phyloP scores from a whole-genome alignment of 2,888 invertebrate species.

The Cephus pygmeus region DNA sequence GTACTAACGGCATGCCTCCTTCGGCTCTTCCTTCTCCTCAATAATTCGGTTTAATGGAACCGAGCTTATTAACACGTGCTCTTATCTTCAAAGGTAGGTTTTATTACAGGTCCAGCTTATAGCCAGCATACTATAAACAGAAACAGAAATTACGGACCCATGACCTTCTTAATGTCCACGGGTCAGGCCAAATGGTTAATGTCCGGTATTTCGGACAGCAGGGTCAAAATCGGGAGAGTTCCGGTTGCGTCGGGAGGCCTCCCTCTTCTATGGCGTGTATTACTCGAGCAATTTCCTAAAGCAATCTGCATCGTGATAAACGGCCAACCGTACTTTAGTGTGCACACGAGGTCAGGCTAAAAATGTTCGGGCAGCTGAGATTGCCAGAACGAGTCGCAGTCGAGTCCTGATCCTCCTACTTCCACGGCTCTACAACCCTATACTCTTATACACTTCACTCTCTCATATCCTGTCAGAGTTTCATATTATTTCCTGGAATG shows the following conservation, averaged over 20 bases:
- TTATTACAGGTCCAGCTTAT: no score
- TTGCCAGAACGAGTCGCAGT: background rate
- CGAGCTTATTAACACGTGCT: no score
- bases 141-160: constrained; percentile 26
- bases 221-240: constrained; percentile 32
- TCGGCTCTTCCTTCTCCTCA: background rate
- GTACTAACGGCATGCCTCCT: background rate
- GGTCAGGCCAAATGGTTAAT: constrained; percentile 32
- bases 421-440: no score
- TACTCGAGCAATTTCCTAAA: constrained; percentile 24
- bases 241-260: constrained; percentile 15
- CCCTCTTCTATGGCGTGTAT: constrained; percentile 6
- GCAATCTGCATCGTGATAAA: constrained; percentile 23
- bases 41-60: background rate
- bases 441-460: background rate
- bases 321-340: background rate
- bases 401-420: background rate
- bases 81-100: no score
- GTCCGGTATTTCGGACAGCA: constrained; percentile 28
- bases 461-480: background rate
- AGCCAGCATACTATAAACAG: background rate
- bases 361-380: background rate
- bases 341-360: background rate
- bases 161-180: constrained; percentile 29
- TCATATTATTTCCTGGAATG: background rate